Evolutionary conservation across 2,888 invertebrate species (phyloP).

Genomic region (Drosophila neonasuta): DNA sequence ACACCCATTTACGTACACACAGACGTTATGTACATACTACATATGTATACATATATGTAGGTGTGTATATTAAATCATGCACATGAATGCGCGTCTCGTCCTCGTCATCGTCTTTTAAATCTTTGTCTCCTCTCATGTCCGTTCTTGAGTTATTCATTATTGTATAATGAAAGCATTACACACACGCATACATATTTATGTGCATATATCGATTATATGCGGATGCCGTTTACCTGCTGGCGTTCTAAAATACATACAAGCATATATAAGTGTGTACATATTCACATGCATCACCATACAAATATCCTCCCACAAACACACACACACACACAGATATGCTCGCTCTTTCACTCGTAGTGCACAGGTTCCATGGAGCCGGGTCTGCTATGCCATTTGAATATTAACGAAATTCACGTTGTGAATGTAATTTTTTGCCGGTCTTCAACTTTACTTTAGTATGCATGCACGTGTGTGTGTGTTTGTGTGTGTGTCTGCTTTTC

Average conservation of each 20-base stretch:
- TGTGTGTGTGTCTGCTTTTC: conserved; percentile 52
- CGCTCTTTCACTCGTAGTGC: background rate
- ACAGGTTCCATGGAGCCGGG: conserved; percentile 25
- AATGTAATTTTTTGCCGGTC: conserved; percentile 51
- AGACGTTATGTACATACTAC: conserved; percentile 1
- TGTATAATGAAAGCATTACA: conserved; percentile 18
- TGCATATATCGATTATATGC: conserved; percentile 26
- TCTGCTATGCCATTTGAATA: conserved; percentile 62
- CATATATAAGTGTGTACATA: background rate
- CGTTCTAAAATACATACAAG: conserved; percentile 13
- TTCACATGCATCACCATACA: background rate
- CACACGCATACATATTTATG: conserved; percentile 1
- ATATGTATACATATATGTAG: background rate
- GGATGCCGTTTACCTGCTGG: conserved; percentile 36
- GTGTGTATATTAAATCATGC: conserved; percentile 31
- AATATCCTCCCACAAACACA: conserved; percentile 7
- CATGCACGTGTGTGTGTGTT: conserved; percentile 11
- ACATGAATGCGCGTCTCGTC: conserved; percentile 27
- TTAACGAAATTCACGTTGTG: conserved; percentile 53
- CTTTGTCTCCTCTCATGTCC: conserved; percentile 36
- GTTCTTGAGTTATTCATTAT: conserved; percentile 41
- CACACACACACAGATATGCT: conserved; percentile 3
- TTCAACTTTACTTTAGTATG: conserved; percentile 25
- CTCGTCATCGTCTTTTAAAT: conserved; percentile 32
- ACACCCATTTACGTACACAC: conserved; percentile 46